Conservation (phyloP, 2,888 invertebrate species). For the Petrolisthes manimaculis region DNA sequence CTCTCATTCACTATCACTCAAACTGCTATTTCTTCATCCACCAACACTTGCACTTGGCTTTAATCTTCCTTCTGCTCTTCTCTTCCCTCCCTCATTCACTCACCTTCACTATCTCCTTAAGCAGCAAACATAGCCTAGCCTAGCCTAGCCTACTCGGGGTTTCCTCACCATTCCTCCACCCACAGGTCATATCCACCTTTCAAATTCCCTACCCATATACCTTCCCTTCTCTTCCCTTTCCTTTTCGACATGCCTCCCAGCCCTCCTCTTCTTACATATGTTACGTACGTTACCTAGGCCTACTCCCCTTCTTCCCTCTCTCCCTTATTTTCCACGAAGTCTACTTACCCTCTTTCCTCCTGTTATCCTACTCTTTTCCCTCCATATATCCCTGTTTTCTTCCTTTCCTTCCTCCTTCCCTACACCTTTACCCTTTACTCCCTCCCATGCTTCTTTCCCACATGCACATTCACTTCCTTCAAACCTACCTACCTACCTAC, state of each 20-base stretch:
- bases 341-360: neutral
- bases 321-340: neutral
- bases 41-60: neutral
- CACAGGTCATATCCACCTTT: neutral
- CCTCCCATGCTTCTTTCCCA: neutral
- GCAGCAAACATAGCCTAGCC: neutral
- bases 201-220: neutral
- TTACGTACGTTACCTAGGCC: neutral
- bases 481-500: neutral
- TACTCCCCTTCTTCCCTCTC: neutral
- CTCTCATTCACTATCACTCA: too few relatives aligned
- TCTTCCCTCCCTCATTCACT: neutral
- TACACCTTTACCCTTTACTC: neutral
- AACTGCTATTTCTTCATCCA: too few relatives aligned
- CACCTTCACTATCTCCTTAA: neutral
- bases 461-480: neutral
- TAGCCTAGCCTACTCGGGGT: neutral
- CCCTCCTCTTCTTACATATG: neutral
- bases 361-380: neutral
- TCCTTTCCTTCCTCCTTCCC: neutral
- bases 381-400: neutral
- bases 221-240: neutral
- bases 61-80: neutral
- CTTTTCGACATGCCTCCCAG: neutral
- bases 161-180: neutral